These are phyloP conservation scores for Patella depressa DNA, from an alignment of 2,888 invertebrate species.

Conservation along the genomic window DNA sequence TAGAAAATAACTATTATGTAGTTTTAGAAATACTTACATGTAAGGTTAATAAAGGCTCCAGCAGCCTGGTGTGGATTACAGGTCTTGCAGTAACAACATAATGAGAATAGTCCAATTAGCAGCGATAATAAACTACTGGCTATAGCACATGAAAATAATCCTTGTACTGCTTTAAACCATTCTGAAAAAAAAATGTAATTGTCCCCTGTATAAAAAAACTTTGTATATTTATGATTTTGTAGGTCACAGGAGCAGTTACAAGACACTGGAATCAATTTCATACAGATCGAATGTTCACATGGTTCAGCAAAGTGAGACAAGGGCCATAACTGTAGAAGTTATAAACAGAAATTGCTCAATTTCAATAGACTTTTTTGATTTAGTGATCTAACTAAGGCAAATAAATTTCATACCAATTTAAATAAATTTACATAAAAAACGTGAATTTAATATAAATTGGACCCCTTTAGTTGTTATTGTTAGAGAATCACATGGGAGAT, in stretches of 20 bases:
- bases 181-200: constrained; percentile 39
- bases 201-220: neutral
- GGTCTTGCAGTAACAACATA: constrained; percentile 59
- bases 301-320: no score
- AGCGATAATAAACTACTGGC: constrained; percentile 57
- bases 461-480: no score
- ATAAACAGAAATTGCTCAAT: no score
- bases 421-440: constrained; percentile 12
- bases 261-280: no score
- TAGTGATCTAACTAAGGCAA: neutral
- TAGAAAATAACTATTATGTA: no score
- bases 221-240: no score
- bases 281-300: no score
- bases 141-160: constrained; percentile 61
- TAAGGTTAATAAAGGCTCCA: constrained; percentile 59
- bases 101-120: constrained; percentile 59
- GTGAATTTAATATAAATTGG: neutral
- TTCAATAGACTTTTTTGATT: no score
- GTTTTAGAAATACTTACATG: constrained; percentile 51
- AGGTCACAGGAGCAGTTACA: no score
- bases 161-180: constrained; percentile 65
- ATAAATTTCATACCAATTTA: neutral
- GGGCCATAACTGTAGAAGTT: no score
- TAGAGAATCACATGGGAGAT: no score
- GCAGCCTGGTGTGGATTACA: constrained; percentile 63